phyloP scores from a whole-genome alignment of 2,797 vertebrate genomes.

The Spondyliosoma cantharus region DNA sequence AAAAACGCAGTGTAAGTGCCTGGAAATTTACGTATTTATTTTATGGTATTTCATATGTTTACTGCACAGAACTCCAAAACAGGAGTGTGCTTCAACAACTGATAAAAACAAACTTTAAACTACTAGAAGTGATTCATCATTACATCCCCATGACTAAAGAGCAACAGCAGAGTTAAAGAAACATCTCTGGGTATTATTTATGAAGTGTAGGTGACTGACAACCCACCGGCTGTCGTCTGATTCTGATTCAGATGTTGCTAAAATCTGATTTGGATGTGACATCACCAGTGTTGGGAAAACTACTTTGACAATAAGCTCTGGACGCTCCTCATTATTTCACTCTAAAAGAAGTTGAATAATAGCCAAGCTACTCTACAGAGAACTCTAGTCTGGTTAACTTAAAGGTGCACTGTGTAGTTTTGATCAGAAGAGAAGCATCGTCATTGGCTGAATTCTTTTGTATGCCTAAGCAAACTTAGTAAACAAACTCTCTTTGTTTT shows the following conservation, averaged over 20 bases:
- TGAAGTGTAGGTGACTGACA: neutral
- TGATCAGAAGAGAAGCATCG: no score
- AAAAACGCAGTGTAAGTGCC: neutral
- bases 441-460: no score
- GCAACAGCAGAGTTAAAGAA: neutral
- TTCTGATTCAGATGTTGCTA: neutral
- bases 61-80: neutral
- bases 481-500: no score
- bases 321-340: no score
- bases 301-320: no score
- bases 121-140: neutral
- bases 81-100: neutral
- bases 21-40: neutral
- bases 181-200: neutral
- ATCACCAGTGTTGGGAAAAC: no score
- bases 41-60: neutral
- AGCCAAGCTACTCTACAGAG: no score
- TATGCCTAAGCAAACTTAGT: no score
- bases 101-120: neutral
- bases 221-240: neutral
- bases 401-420: no score
- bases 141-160: neutral
- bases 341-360: no score
- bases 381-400: no score
- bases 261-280: neutral